Percentiles rank a stretch among this genome's conserved stretches.
Evolutionary conservation across 1,140 invertebrate genomes (phyloP).

Genomic region (Scylla paramamosain): DNA sequence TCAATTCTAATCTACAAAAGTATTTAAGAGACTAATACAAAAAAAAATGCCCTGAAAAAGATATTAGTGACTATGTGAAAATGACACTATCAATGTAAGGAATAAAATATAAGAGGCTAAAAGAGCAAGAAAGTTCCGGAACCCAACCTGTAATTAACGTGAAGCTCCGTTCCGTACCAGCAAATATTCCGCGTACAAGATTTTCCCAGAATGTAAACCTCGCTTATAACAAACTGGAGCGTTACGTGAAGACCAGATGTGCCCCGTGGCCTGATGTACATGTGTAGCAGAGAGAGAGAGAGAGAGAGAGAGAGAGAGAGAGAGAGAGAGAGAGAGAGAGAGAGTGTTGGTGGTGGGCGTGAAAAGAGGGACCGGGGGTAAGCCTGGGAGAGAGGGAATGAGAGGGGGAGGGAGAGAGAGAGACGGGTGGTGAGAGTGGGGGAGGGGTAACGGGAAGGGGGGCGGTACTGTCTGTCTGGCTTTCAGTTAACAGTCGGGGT

Average conservation of each 20-base stretch:
- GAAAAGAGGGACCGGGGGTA: neutral
- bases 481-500: neutral
- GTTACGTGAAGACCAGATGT: neutral
- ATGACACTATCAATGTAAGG: too few relatives aligned
- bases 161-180: neutral
- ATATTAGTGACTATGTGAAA: too few relatives aligned
- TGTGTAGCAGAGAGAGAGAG: neutral
- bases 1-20: too few relatives aligned
- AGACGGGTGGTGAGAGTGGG: neutral
- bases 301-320: slow-evolving; percentile 23
- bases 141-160: too few relatives aligned
- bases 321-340: slow-evolving; percentile 3
- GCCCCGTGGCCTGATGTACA: neutral
- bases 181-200: neutral
- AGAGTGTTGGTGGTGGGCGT: neutral
- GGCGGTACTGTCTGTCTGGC: neutral
- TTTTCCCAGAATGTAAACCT: neutral
- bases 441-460: neutral
- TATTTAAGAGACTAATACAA: too few relatives aligned
- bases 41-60: too few relatives aligned
- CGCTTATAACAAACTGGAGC: neutral
- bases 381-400: neutral
- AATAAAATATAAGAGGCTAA: neutral
- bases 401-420: neutral
- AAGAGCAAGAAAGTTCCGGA: neutral